Percentiles rank a stretch among this genome's conserved stretches.
These are phyloP conservation scores for Pluvianellus socialis DNA, from an alignment of 2,113 vertebrate genomes.

Conservation along the genomic window DNA sequence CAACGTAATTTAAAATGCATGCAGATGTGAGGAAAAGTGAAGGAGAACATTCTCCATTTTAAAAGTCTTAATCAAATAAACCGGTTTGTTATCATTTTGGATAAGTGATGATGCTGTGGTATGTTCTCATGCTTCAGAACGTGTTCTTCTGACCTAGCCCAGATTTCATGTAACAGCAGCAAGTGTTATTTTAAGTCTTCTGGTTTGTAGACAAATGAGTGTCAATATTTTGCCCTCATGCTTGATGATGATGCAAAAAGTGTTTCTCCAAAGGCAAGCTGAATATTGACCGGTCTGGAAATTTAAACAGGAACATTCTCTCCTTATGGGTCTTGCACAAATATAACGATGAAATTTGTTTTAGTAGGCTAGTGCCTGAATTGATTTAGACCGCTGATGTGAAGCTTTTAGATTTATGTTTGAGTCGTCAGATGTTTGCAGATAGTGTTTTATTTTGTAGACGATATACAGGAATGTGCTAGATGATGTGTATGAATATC, in stretches of 20 bases:
- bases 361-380: not conserved
- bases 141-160: not conserved
- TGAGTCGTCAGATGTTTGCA: not conserved
- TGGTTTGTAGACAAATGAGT: not conserved
- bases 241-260: not conserved
- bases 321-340: not conserved
- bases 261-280: not conserved
- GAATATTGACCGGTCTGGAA: not conserved
- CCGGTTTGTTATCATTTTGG: not conserved
- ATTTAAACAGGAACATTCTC: not conserved
- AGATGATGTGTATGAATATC: slow-evolving; percentile 94
- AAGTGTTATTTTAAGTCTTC: not conserved
- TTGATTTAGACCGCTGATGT: not conserved
- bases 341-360: not conserved
- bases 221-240: not conserved
- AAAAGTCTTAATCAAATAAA: not conserved
- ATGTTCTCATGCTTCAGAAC: not conserved
- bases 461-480: slow-evolving; percentile 89
- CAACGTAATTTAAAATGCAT: not conserved
- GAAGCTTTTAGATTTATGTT: not conserved
- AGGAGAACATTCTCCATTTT: not conserved
- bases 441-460: slow-evolving; percentile 70
- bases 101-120: not conserved
- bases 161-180: not conserved
- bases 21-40: not conserved